These are phyloP conservation scores for Chloebia gouldiae DNA, from an alignment of 2,113 vertebrate species.

Conservation along the genomic window DNA sequence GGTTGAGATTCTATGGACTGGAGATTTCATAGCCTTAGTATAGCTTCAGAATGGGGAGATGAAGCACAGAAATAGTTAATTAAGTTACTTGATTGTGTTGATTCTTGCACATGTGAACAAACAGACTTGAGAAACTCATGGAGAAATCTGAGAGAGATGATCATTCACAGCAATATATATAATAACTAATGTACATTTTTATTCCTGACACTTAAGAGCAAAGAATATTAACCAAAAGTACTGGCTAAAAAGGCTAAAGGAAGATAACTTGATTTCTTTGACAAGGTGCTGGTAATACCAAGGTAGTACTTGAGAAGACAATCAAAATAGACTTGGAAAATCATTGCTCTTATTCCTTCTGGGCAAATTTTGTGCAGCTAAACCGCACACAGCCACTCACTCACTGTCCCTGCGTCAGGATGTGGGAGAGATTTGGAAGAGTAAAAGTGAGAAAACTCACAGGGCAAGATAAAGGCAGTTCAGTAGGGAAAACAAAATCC, in stretches of 20 bases:
- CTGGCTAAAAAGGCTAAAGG: not conserved
- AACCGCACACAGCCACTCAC: not conserved
- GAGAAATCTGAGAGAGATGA: not conserved
- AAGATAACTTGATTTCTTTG: not conserved
- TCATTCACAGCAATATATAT: not conserved
- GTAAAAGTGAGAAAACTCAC: not conserved
- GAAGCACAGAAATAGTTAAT: not conserved
- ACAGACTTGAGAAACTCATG: not conserved
- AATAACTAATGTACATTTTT: not conserved
- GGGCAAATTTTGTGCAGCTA: not conserved
- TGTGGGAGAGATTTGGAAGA: not conserved
- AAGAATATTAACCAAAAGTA: not conserved
- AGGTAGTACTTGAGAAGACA: not conserved
- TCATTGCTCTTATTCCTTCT: conserved; percentile 24
- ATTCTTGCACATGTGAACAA: not conserved
- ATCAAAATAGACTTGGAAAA: conserved; percentile 29
- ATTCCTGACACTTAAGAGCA: not conserved
- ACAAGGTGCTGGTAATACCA: not conserved
- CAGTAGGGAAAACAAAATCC: not conserved
- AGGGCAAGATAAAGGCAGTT: not conserved
- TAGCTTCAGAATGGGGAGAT: not conserved
- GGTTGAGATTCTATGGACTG: not conserved
- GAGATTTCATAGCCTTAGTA: not conserved
- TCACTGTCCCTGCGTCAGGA: not conserved
- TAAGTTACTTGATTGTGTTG: not conserved